Conservation (phyloP, 2,797 vertebrate genomes). For the Hippoglossus hippoglossus region DNA sequence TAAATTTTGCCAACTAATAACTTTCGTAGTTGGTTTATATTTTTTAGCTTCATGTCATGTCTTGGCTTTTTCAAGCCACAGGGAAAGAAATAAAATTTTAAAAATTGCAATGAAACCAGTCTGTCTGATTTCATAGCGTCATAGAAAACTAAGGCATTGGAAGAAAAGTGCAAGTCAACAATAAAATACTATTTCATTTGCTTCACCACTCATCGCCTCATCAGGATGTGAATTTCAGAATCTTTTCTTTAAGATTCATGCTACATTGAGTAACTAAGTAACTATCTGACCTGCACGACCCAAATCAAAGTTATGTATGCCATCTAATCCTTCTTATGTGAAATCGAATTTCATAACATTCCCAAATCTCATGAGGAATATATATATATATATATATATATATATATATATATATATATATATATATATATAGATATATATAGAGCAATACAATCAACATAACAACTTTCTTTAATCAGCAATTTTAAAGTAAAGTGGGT, state of each 20-base stretch:
- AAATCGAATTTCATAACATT: slow-evolving; percentile 22
- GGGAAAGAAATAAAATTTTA: slow-evolving; percentile 8
- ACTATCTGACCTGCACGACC: slow-evolving; percentile 20
- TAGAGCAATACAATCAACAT: too few relatives aligned
- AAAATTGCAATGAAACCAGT: slow-evolving; percentile 31
- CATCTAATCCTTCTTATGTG: slow-evolving; percentile 2
- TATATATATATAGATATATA: too few relatives aligned
- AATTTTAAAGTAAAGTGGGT: too few relatives aligned
- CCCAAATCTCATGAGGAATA: slow-evolving; percentile 27
- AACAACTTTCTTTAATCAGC: too few relatives aligned
- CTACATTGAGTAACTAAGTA: slow-evolving; percentile 49
- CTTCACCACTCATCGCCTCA: slow-evolving; percentile 20
- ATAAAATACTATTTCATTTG: slow-evolving; percentile 39
- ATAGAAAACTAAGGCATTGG: slow-evolving; percentile 63
- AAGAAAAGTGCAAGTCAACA: slow-evolving; percentile 59
- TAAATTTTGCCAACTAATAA: slow-evolving; percentile 28
- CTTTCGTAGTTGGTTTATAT: slow-evolving; percentile 21
- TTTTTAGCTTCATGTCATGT: slow-evolving; percentile 16
- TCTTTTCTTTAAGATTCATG: slow-evolving; percentile 26
- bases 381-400: too few relatives aligned
- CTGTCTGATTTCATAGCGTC: slow-evolving; percentile 33
- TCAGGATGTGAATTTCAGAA: slow-evolving; percentile 19
- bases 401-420: too few relatives aligned
- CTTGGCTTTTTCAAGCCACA: slow-evolving; percentile 35
- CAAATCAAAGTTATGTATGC: slow-evolving; percentile 24